phyloP scores from a whole-genome alignment of 1,140 invertebrate species.

The Bombus polaris region DNA sequence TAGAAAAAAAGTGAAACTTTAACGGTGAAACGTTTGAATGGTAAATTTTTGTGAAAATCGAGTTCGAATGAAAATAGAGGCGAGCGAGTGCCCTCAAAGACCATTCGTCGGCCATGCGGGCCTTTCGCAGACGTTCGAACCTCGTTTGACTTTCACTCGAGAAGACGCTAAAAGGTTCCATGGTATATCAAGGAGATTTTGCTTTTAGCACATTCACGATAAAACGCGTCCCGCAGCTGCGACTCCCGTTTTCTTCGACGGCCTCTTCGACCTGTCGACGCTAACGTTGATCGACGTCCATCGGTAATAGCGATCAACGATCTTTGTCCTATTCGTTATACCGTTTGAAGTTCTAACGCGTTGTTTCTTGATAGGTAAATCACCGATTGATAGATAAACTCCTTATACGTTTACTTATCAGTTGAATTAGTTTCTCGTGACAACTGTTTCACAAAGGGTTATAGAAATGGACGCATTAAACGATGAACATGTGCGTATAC shows the following conservation, averaged over 20 bases:
- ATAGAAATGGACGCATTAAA: too few relatives aligned
- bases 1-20: neutral
- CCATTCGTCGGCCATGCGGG: constrained; percentile 41
- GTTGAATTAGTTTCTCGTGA: neutral
- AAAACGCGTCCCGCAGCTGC: constrained; percentile 76
- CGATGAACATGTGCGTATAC: too few relatives aligned
- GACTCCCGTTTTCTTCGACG: constrained; percentile 52
- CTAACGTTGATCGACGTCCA: constrained; percentile 75
- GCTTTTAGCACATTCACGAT: constrained; percentile 82
- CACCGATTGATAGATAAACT: neutral
- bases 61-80: constrained; percentile 33
- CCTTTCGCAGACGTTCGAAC: constrained; percentile 61
- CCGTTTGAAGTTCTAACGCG: neutral
- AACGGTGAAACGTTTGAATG: neutral
- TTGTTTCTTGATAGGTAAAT: neutral
- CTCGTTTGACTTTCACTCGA: constrained; percentile 78
- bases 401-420: too few relatives aligned
- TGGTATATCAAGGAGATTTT: constrained; percentile 82
- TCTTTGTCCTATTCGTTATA: neutral
- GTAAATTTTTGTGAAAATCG: constrained; percentile 29
- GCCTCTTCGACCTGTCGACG: constrained; percentile 59
- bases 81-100: constrained; percentile 37
- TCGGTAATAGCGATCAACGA: constrained; percentile 12
- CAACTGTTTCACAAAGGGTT: too few relatives aligned
- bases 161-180: constrained; percentile 82